A percentile compares a stretch with the other conserved stretches of the same genome.
phyloP scores from a whole-genome alignment of 2,113 vertebrate genomes.

The Tupaia tana region DNA sequence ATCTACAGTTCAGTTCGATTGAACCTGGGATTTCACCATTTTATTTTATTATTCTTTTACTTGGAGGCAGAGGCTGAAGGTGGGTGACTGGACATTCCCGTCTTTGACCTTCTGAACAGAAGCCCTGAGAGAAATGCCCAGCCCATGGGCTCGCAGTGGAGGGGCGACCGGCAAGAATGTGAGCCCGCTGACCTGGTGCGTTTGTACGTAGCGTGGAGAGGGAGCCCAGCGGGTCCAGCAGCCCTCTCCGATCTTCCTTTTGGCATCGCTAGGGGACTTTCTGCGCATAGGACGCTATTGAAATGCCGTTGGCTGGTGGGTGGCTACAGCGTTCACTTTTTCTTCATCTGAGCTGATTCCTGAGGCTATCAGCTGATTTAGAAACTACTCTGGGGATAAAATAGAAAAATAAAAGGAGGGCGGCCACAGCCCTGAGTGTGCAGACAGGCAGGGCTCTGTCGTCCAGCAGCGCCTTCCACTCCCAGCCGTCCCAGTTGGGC shows the following conservation, averaged over 20 bases:
- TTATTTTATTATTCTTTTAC: not conserved
- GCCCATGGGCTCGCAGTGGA: not conserved
- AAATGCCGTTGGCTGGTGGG: conserved; percentile 4
- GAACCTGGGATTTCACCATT: not conserved
- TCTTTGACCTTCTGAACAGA: not conserved
- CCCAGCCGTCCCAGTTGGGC: not conserved
- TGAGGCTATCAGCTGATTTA: not conserved
- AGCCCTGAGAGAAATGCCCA: not conserved
- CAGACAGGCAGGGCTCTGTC: not conserved
- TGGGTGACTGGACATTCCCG: not conserved
- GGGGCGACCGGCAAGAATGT: not conserved
- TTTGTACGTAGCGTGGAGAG: not conserved
- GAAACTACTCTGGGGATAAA: not conserved
- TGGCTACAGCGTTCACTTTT: not conserved
- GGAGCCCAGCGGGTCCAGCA: not conserved
- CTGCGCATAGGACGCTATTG: not conserved
- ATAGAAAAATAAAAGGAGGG: not conserved
- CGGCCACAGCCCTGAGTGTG: not conserved
- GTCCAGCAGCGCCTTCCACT: not conserved
- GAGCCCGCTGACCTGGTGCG: not conserved
- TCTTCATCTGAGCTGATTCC: not conserved
- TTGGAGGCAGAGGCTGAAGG: not conserved
- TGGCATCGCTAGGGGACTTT: not conserved
- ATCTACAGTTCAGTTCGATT: not conserved
- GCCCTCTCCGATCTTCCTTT: not conserved